Percentiles rank a stretch among this genome's conserved stretches.
These are phyloP conservation scores for Triplophysa bombifrons DNA, from an alignment of 2,797 vertebrate genomes.

Conservation along the genomic window DNA sequence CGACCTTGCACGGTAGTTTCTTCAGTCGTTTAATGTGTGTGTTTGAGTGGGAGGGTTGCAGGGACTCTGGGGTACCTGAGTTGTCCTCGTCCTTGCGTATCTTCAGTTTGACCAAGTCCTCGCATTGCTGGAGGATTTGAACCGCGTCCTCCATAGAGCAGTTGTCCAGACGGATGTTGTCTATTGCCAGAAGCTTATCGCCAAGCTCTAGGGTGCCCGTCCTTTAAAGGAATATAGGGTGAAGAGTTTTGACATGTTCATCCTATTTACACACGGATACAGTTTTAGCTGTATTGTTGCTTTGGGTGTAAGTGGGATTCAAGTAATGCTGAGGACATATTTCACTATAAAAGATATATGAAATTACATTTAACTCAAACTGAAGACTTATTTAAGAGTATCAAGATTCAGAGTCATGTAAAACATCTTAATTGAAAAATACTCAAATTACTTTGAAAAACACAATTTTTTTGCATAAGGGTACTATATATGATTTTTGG, in stretches of 20 bases:
- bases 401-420: too few species aligned
- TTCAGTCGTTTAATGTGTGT: neutral
- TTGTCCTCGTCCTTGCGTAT: conserved; percentile 99
- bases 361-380: too few species aligned
- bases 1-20: neutral
- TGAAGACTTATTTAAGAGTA: too few species aligned
- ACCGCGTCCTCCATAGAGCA: conserved; percentile 98
- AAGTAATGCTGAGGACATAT: neutral
- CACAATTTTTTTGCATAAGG: too few species aligned
- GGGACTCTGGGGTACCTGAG: conserved; percentile 79
- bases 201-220: conserved; percentile 95
- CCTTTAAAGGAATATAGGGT: conserved; percentile 69
- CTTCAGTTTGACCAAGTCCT: conserved; percentile 96
- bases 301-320: neutral
- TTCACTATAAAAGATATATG: neutral
- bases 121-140: conserved; percentile 97
- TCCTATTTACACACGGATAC: neutral
- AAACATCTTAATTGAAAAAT: too few species aligned
- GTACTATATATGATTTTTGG: too few species aligned
- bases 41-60: conserved; percentile 27
- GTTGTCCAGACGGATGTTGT: conserved; percentile 95
- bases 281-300: neutral
- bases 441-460: too few species aligned
- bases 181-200: conserved; percentile 95
- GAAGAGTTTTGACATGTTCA: neutral